Percentiles rank a stretch among this genome's conserved stretches.
Evolutionary conservation across 2,888 invertebrate species (phyloP).

Genomic region (Brachypalpus laphriformis): DNA sequence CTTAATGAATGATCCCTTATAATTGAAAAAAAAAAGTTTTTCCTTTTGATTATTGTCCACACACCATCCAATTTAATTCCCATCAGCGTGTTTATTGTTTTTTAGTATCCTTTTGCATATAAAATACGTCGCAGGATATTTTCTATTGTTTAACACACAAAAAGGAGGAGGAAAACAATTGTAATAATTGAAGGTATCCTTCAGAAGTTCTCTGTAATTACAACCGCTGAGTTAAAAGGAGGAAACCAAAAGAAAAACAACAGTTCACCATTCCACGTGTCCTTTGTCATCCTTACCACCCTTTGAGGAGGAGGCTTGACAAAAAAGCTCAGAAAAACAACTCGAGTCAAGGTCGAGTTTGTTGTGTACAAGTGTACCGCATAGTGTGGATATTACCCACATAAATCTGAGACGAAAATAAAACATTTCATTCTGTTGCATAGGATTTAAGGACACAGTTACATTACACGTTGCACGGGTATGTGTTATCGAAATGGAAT

Average conservation of each 20-base stretch:
- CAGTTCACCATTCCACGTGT: not conserved
- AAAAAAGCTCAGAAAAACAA: not conserved
- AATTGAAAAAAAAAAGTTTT: constrained; percentile 1
- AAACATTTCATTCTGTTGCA: not conserved
- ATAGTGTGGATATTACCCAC: not conserved
- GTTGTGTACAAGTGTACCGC: constrained; percentile 10
- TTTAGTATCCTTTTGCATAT: not conserved
- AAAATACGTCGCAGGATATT: constrained; percentile 5
- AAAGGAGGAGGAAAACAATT: not conserved
- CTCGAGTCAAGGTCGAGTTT: constrained; percentile 55
- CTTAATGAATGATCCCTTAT: too few relatives aligned
- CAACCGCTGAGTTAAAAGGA: not conserved
- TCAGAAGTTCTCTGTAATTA: not conserved
- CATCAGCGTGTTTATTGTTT: constrained; percentile 10
- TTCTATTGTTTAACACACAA: not conserved
- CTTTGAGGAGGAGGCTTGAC: constrained; percentile 13
- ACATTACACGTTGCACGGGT: not conserved
- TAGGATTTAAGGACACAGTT: not conserved
- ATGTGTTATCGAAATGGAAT: not conserved
- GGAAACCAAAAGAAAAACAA: not conserved
- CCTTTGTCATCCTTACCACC: constrained; percentile 10
- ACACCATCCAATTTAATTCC: not conserved
- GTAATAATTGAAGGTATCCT: not conserved
- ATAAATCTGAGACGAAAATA: constrained; percentile 20
- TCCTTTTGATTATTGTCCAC: not conserved